Evolutionary conservation across 64 coral and sea anemone genomes (phyloP), one percentile per base, ranked within the genome.

Genomic region (Montipora capricornis): DNA sequence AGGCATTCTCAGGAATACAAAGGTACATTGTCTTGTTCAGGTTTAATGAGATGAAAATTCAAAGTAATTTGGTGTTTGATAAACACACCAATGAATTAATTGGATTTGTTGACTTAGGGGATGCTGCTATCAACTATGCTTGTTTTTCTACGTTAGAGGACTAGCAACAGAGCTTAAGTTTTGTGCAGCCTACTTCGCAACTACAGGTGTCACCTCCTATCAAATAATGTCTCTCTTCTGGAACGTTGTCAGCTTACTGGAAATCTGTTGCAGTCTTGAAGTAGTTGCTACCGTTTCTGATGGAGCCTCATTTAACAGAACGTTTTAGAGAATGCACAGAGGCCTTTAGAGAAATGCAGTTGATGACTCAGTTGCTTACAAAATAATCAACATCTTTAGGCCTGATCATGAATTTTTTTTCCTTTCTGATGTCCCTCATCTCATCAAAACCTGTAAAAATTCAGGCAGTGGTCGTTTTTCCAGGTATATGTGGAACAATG

Each of bases 141-240:
- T 37, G 77, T 80, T 47, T 80, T 80, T 48, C 24, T 48, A 46
- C 10, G 77, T 80, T 4, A 37, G 77, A 46, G 77, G 77, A 16
- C 13, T 80, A 5, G 26, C 24, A 16, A 80, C 22, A 16, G 46
- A 80, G 24, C 47, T 80, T 6, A 80, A 80, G 45, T 80, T 80
- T 48, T 46, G 45, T 44, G 6, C 20, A 44, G 73, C 73, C 73
- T 76, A 76, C 73, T 76, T 76, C 66, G 81, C 52, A 68, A 84
- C 81, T 3, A 84, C 81, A 22, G 81, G 81, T 62, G 64, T 84
- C 20, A 84, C 81, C 44, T n/a, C 81, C 8, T 44, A 12, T 10
- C 80, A 82, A 26, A 26, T 26, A 59, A 58, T 82, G 80, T 49
- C 80, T 20, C 49, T 82, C 52, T 82, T 82, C 24, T 82, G 80